phyloP scores from a whole-genome alignment of 2,797 vertebrate genomes.

The Tapirus indicus region DNA sequence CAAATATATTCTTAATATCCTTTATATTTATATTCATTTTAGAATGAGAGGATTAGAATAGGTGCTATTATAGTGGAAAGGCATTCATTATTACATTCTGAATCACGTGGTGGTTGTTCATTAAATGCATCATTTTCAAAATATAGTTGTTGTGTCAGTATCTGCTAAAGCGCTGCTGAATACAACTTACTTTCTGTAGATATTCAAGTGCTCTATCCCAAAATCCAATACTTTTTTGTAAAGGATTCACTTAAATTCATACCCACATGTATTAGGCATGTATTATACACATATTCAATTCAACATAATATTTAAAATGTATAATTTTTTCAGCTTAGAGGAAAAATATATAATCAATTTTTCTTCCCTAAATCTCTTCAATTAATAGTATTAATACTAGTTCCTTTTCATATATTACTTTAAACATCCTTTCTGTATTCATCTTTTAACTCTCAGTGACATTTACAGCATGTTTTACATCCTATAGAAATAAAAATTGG shows the following conservation, averaged over 20 bases:
- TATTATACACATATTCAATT: conserved; percentile 14
- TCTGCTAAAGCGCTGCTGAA: neutral
- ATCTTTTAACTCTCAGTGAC: conserved; percentile 21
- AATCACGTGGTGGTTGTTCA: neutral
- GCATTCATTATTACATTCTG: conserved; percentile 70
- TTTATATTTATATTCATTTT: conserved; percentile 78
- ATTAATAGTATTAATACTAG: neutral
- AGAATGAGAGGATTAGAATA: conserved; percentile 69
- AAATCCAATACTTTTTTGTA: conserved; percentile 11
- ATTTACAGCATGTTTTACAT: conserved; percentile 51
- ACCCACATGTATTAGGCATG: conserved; percentile 1
- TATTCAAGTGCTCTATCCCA: neutral
- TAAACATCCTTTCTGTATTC: conserved; percentile 19
- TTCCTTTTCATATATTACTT: neutral
- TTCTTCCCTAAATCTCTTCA: neutral
- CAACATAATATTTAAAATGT: conserved; percentile 19
- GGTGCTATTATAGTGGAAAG: conserved; percentile 76
- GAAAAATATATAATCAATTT: neutral
- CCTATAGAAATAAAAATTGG: neutral
- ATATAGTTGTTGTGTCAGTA: neutral
- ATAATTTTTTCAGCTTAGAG: neutral
- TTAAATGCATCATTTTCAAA: neutral
- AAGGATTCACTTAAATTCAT: conserved; percentile 57
- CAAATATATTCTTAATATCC: conserved; percentile 79
- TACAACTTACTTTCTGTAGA: neutral